Conservation (phyloP, 2,113 vertebrate genomes). For the Nerophis ophidion region DNA sequence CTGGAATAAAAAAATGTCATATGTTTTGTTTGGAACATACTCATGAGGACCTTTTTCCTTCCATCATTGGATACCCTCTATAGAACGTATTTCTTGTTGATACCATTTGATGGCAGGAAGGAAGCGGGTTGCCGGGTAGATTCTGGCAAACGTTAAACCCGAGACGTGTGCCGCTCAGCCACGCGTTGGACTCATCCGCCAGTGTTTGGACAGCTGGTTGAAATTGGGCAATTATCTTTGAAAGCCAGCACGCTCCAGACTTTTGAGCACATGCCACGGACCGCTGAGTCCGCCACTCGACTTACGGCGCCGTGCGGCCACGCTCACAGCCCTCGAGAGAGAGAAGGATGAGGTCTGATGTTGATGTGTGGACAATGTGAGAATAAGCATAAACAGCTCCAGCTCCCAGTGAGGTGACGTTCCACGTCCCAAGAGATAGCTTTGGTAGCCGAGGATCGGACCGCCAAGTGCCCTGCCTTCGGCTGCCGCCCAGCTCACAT, state of each 20-base stretch:
- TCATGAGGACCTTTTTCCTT: too few species aligned
- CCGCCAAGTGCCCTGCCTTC: too few species aligned
- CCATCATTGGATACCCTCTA: too few species aligned
- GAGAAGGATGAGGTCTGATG: too few species aligned
- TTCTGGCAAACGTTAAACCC: constrained; percentile 24
- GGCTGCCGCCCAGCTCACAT: too few species aligned
- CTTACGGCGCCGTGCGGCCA: constrained; percentile 19
- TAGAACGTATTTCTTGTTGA: not conserved
- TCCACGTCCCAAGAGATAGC: too few species aligned
- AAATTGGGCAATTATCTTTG: constrained; percentile 47
- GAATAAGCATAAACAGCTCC: too few species aligned
- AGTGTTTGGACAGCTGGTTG: constrained; percentile 47
- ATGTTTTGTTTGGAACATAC: too few species aligned
- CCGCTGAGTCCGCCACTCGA: constrained; percentile 13
- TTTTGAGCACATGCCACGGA: constrained; percentile 24
- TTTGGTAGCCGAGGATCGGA: too few species aligned
- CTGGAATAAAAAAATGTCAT: too few species aligned
- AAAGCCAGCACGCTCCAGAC: constrained; percentile 35
- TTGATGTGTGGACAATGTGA: too few species aligned
- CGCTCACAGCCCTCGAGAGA: constrained; percentile 19
- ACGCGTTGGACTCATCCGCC: constrained; percentile 39
- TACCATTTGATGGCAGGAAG: not conserved
- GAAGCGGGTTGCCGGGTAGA: not conserved
- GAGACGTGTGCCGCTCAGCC: constrained; percentile 36
- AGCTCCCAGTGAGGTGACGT: too few species aligned